Evolutionary conservation across 2,797 vertebrate species (phyloP), one percentile per base, ranked within the genome.

Genomic region (Chaunax sp.): DNA sequence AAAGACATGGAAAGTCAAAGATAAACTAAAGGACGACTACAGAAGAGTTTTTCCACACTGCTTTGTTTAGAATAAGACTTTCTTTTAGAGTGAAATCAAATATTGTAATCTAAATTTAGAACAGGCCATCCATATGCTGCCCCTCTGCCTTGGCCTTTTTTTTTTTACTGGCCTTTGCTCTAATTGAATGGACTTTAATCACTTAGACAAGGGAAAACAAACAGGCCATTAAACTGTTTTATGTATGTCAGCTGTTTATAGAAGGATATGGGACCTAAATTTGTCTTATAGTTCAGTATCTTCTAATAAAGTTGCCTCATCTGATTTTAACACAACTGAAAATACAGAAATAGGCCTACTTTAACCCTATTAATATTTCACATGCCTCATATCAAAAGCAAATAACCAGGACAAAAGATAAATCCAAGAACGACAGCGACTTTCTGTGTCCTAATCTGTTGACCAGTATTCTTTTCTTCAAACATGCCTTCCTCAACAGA

Each of bases 1-100:
- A n/a, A 30, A 72, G 61, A 82, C 45, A 23, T 22, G n/a, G 40
- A 62, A 57, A 28, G 28, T 14, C 62, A 18, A 43, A 16, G 20
- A 28, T 2, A 18, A 59, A 25, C 18, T 12, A 20, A 16, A 60
- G 18, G 28, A 51, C 9, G 56, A 6, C 5, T 33, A 37, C 15
- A 71, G 18, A 2, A 22, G 9, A 15, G 23, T 25, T 26, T 45
- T 3, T 20, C 41, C 20, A 11, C 13, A 14, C 13, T 7, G 14
- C 22, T 15, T 8, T 15, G 15, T 14, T 30, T 30, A 30, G 5
- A 30, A 30, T 9, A 30, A 30, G 1, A 10, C 35, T 37, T 33
- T 23, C 46, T 62, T 20, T 19, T 5, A 30, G 13, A 45, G 50
- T 46, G 13, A 55, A 43, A 19, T 22, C 7, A 49, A 5, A 33